These are phyloP conservation scores for Caenorhabditis brenneri DNA, from an alignment of 1,140 invertebrate genomes.

Conservation along the genomic window DNA sequence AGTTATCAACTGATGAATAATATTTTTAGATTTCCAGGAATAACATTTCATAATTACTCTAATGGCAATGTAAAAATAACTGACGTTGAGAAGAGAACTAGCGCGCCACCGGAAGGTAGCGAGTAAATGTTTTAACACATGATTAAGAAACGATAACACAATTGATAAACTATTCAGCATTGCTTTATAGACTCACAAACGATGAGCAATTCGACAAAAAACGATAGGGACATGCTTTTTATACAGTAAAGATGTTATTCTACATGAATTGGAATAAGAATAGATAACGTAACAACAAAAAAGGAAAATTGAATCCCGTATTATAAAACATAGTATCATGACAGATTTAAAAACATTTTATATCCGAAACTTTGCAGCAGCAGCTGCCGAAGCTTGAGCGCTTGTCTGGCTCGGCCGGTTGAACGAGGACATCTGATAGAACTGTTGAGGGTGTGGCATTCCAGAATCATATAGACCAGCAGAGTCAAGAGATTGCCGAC, in stretches of 20 bases:
- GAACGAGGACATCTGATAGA: conserved; percentile 20
- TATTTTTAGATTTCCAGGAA: not conserved
- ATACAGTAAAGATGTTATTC: conserved; percentile 7
- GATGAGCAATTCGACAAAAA: not conserved
- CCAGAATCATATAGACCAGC: conserved; percentile 6
- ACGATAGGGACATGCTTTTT: not conserved
- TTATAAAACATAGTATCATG: not conserved
- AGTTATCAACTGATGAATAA: not conserved
- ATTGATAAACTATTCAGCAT: not conserved
- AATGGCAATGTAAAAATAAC: too few relatives aligned
- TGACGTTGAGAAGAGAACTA: too few relatives aligned
- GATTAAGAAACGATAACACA: too few relatives aligned
- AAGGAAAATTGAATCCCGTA: not conserved
- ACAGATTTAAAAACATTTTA: conserved; percentile 1
- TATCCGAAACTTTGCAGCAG: conserved; percentile 16
- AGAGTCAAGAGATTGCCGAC: conserved; percentile 16
- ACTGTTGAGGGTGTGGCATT: conserved; percentile 12
- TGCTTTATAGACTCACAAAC: not conserved
- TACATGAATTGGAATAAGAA: not conserved
- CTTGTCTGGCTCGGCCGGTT: not conserved
- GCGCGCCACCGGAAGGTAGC: too few relatives aligned
- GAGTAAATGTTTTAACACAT: too few relatives aligned
- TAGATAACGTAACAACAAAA: not conserved
- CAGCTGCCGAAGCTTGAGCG: not conserved
- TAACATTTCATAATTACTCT: too few relatives aligned